Percentiles rank a stretch among this genome's conserved stretches.
Conservation (phyloP, 2,888 invertebrate species). For the Acleris sparsana region DNA sequence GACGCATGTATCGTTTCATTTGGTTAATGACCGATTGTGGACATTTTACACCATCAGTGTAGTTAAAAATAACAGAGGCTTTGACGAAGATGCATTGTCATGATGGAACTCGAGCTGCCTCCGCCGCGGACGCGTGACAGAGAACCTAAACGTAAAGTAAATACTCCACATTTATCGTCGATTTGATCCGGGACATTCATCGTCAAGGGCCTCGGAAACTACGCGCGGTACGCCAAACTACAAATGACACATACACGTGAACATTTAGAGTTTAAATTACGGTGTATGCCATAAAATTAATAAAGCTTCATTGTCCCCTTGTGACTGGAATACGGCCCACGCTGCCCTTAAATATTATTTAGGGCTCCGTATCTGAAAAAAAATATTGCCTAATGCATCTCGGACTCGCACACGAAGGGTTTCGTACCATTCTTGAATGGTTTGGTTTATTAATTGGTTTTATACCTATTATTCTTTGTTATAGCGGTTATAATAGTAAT, state of each 20-base stretch:
- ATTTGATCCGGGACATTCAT: constrained; percentile 74
- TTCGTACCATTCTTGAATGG: no score
- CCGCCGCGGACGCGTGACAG: constrained; percentile 64
- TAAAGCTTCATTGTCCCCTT: constrained; percentile 48
- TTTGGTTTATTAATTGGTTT: no score
- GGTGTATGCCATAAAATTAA: constrained; percentile 27
- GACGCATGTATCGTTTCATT: constrained; percentile 13
- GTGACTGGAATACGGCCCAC: constrained; percentile 63
- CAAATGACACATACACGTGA: neutral
- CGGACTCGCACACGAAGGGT: no score
- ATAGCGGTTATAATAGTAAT: no score
- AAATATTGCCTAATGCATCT: no score
- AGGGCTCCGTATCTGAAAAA: constrained; percentile 39
- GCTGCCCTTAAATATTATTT: constrained; percentile 55
- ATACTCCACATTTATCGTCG: constrained; percentile 75
- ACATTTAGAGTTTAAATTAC: constrained; percentile 43
- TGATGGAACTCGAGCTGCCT: constrained; percentile 63
- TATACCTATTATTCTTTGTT: no score
- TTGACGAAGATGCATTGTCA: constrained; percentile 69
- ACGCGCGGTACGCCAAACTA: constrained; percentile 1
- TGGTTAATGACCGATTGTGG: constrained; percentile 25
- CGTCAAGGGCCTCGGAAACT: constrained; percentile 46
- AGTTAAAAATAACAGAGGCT: constrained; percentile 58
- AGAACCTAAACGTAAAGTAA: constrained; percentile 75
- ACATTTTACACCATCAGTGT: constrained; percentile 27